Conservation (phyloP, 1,140 invertebrate genomes). For the Caerostris darwini region DNA sequence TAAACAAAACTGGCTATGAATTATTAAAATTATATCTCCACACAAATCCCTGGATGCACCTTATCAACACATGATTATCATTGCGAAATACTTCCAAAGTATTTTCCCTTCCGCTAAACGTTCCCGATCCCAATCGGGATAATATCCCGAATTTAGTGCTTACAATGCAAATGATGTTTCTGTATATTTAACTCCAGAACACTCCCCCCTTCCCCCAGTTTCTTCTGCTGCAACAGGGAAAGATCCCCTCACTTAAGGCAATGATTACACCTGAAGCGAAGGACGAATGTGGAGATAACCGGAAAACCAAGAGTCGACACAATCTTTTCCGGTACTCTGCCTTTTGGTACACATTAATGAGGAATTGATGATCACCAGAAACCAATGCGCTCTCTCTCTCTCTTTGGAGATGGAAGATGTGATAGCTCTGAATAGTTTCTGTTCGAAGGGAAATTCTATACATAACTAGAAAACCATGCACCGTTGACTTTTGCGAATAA, state of each 20-base stretch:
- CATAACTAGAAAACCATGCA: background rate
- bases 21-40: background rate
- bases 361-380: constrained; percentile 68
- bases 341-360: constrained; percentile 64
- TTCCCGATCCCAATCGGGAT: background rate
- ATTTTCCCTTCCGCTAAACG: background rate
- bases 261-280: constrained; percentile 22
- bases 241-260: constrained; percentile 50
- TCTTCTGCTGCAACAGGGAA: background rate
- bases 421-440: too few species aligned
- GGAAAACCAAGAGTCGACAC: constrained; percentile 70
- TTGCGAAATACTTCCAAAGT: background rate
- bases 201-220: background rate
- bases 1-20: background rate
- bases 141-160: background rate
- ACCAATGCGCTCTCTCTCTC: background rate
- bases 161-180: background rate
- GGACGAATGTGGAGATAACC: constrained; percentile 50
- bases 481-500: background rate
- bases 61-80: background rate
- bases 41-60: background rate
- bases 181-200: background rate
- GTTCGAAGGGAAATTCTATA: background rate
- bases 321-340: constrained; percentile 63
- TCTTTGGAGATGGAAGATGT: background rate